Conservation (phyloP, 2,797 vertebrate species). For the Microchirus variegatus region DNA sequence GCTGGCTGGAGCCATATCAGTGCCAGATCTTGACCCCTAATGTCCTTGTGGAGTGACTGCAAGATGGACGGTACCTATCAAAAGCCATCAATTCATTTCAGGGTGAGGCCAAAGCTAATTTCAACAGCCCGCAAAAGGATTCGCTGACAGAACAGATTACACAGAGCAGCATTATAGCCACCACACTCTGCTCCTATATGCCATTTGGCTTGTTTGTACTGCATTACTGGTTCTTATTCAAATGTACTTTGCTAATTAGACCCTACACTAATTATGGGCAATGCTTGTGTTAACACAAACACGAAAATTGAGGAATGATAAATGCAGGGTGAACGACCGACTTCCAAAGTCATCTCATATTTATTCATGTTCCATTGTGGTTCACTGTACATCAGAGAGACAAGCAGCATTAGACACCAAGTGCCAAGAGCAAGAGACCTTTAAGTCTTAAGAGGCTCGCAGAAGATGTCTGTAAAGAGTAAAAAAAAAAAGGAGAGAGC, state of each 20-base stretch:
- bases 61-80: slow-evolving; percentile 55
- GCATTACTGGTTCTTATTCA: slow-evolving; percentile 60
- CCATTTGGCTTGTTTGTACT: slow-evolving; percentile 63
- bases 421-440: slow-evolving; percentile 62
- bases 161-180: slow-evolving; percentile 40
- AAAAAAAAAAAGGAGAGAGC: slow-evolving; percentile 18
- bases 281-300: slow-evolving; percentile 57
- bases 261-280: slow-evolving; percentile 62
- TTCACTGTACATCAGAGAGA: slow-evolving; percentile 60
- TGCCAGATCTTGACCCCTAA: slow-evolving; percentile 61
- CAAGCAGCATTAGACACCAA: slow-evolving; percentile 53
- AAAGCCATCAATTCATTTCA: slow-evolving; percentile 60
- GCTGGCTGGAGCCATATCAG: slow-evolving; percentile 45
- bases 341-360: slow-evolving; percentile 50
- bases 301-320: slow-evolving; percentile 64
- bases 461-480: slow-evolving; percentile 48
- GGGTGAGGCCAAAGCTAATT: slow-evolving; percentile 61
- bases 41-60: slow-evolving; percentile 51
- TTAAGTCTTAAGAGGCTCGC: slow-evolving; percentile 66
- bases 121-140: slow-evolving; percentile 63
- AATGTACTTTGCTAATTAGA: slow-evolving; percentile 65
- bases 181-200: slow-evolving; percentile 40
- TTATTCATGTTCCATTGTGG: slow-evolving; percentile 51
- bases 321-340: slow-evolving; percentile 53
- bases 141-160: slow-evolving; percentile 62